phyloP scores from a whole-genome alignment of 2,888 invertebrate genomes.

The Kryphioiulus occultus region DNA sequence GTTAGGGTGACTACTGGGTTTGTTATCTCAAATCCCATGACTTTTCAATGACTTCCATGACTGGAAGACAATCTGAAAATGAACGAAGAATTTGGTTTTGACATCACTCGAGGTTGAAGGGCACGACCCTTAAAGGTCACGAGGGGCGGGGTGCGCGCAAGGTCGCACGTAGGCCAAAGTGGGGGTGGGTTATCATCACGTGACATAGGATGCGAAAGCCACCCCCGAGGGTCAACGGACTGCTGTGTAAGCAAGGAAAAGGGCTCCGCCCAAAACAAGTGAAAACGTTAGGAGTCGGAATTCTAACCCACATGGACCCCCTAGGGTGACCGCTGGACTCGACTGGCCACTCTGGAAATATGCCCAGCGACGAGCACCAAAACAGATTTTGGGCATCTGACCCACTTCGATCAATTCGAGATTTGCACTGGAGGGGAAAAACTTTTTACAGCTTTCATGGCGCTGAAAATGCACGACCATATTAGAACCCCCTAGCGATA shows the following conservation, averaged over 20 bases:
- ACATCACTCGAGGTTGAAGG: background rate
- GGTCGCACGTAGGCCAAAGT: background rate
- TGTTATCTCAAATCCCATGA: too few species aligned
- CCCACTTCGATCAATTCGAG: too few species aligned
- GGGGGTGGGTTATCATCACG: background rate
- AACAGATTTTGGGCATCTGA: too few species aligned
- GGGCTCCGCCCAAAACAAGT: background rate
- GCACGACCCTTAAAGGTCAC: background rate
- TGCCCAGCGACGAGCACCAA: too few species aligned
- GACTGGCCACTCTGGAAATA: background rate
- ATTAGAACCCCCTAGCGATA: too few species aligned
- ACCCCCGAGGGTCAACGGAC: background rate
- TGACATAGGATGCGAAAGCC: background rate
- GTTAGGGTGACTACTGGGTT: too few species aligned
- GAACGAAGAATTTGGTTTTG: too few species aligned
- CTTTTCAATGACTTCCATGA: too few species aligned
- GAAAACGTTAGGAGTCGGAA: background rate
- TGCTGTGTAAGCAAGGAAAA: background rate
- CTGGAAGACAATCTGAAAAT: too few species aligned
- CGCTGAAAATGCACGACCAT: too few species aligned
- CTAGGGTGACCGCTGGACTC: background rate
- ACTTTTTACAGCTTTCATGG: too few species aligned
- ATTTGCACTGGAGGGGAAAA: too few species aligned
- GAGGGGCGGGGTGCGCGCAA: background rate
- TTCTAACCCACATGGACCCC: background rate